Evolutionary conservation across 2,888 invertebrate genomes (phyloP), one percentile per base, ranked within the genome.

Genomic region (Plusia festucae): DNA sequence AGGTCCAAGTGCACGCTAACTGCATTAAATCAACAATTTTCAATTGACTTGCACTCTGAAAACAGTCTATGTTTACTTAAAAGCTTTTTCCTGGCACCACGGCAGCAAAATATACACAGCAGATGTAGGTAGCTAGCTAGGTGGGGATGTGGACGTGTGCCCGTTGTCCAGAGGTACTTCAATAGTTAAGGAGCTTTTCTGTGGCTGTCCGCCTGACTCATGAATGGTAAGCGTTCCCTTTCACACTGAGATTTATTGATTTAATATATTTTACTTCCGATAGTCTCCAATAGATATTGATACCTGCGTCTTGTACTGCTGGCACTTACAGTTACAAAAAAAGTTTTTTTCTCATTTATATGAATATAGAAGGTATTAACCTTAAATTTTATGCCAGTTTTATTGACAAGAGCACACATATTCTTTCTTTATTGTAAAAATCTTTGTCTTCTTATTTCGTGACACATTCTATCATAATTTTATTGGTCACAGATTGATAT

Each of bases 401-500:
- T 46, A 8, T 18, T 44, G 58, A 54, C 53, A 18, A 54, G 22
- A 18, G 18, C 22, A 40, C 72, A 65, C 54, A 70, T 70, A 65
- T 55, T 65, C 11, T 58, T 55, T 32, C 52, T 49, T 65, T 59
- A 63, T 66, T 62, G 52, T 62, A 54, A 62, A 70, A 65, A 66
- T 64, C 34, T 8, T 46, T 49, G n/a, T 67, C 40, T 20, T 58
- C 44, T 68, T 58, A 68, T 34, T 57, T 53, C 30, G 53, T 40
- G 40, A 56, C 34, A 51, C 52, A 55, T 63, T 49, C 53, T 64
- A 70, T 68, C 55, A 52, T 49, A 59, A 63, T 58, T 59, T 60
- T 75, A 67, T 67, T 70, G 65, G 52, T 60, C 52, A 56, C 27
- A 67, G 51, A 64, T 67, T 66, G 54, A 53, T 65, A 73, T 73